A percentile compares a stretch with the other conserved stretches of the same genome.
Evolutionary conservation across 2,888 invertebrate genomes (phyloP).

Genomic region (Andrena bucephala): DNA sequence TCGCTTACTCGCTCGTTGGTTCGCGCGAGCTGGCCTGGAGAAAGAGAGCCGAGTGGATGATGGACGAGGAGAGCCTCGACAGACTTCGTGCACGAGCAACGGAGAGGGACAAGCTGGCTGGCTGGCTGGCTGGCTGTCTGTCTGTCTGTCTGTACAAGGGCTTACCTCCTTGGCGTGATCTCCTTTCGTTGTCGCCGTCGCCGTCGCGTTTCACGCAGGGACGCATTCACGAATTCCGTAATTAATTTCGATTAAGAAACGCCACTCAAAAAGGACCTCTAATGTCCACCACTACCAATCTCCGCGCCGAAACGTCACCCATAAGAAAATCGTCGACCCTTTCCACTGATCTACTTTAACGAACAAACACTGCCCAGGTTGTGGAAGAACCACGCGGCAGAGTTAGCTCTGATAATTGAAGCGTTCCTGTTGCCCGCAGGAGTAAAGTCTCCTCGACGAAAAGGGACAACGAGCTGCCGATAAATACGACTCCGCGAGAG

Average conservation of each 20-base stretch:
- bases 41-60: constrained; percentile 35
- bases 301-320: no score
- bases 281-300: no score
- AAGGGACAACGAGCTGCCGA: constrained; percentile 34
- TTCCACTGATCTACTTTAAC: no score
- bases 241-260: constrained; percentile 5
- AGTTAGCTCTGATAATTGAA: constrained; percentile 25
- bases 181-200: constrained; percentile 70
- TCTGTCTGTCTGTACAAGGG: constrained; percentile 74
- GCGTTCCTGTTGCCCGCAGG: constrained; percentile 24
- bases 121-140: constrained; percentile 52
- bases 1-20: constrained; percentile 2
- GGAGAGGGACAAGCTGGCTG: constrained; percentile 36
- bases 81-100: constrained; percentile 38
- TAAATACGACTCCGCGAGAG: constrained; percentile 17
- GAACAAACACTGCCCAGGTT: no score
- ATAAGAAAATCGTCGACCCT: no score
- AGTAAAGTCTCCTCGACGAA: constrained; percentile 14
- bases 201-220: constrained; percentile 37
- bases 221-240: constrained; percentile 43
- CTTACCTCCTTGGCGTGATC: constrained; percentile 73
- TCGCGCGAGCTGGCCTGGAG: constrained; percentile 20
- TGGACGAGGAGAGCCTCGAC: constrained; percentile 42
- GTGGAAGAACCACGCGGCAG: constrained; percentile 13
- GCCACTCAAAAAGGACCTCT: no score